These are phyloP conservation scores for Brevimyrus niger DNA, from an alignment of 2,113 vertebrate species.

Conservation along the genomic window DNA sequence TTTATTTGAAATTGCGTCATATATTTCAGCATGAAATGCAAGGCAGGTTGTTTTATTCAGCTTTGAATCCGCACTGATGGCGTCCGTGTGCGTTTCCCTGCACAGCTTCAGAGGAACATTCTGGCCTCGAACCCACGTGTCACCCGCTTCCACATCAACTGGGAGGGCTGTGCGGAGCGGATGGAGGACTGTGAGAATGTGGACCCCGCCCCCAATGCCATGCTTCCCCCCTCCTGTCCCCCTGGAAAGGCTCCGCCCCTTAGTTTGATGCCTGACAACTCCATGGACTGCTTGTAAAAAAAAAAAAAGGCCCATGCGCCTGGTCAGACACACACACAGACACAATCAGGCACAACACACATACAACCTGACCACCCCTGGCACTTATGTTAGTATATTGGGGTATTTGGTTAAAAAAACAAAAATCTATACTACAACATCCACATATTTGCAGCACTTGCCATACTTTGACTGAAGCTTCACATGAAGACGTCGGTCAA, in stretches of 20 bases:
- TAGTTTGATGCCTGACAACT: conserved; percentile 75
- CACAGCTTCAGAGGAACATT: conserved; percentile 84
- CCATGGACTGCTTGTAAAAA: conserved; percentile 79
- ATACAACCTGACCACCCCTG: neutral
- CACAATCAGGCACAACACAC: neutral
- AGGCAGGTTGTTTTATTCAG: neutral
- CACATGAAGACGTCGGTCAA: neutral
- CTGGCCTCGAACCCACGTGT: conserved; percentile 82
- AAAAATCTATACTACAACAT: neutral
- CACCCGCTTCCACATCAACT: conserved; percentile 88
- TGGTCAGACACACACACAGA: neutral
- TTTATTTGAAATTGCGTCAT: neutral
- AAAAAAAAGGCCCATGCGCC: neutral
- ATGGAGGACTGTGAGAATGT: conserved; percentile 79
- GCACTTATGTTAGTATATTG: neutral
- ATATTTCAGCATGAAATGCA: neutral
- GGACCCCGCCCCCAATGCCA: conserved; percentile 64
- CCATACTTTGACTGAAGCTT: neutral
- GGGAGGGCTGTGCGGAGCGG: conserved; percentile 72
- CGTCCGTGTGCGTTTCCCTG: neutral
- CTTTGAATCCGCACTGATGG: neutral
- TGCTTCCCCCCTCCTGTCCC: conserved; percentile 68
- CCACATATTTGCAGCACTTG: neutral
- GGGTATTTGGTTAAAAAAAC: neutral
- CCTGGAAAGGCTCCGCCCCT: conserved; percentile 68